A percentile compares a stretch with the other conserved stretches of the same genome.
These are phyloP conservation scores for Xanthorhoe designata DNA, from an alignment of 2,888 invertebrate genomes.

Conservation along the genomic window DNA sequence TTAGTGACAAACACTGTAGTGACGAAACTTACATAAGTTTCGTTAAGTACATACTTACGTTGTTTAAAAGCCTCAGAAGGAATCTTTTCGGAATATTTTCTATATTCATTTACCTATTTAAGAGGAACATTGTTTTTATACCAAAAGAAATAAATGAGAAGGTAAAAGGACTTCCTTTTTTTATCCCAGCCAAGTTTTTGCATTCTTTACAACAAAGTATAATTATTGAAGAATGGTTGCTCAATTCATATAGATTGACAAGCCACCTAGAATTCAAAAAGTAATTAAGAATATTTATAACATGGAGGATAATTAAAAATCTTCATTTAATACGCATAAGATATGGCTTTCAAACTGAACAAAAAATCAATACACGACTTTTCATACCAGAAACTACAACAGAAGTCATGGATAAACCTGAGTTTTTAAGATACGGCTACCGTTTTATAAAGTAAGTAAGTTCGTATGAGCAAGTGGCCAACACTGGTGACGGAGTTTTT, in stretches of 20 bases:
- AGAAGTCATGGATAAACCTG: slow-evolving; percentile 8
- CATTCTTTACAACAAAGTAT: neutral
- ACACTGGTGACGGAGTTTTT: too few relatives aligned
- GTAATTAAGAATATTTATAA: slow-evolving; percentile 5
- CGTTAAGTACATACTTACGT: too few relatives aligned
- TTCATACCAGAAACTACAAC: slow-evolving; percentile 18
- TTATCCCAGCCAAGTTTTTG: too few relatives aligned
- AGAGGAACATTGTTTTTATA: too few relatives aligned
- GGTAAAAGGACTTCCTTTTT: too few relatives aligned
- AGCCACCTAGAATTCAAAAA: slow-evolving; percentile 1
- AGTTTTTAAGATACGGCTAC: neutral
- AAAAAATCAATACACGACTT: slow-evolving; percentile 24
- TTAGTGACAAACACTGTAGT: too few relatives aligned
- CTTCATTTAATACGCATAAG: slow-evolving; percentile 15
- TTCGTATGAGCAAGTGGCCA: too few relatives aligned
- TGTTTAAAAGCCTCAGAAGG: too few relatives aligned
- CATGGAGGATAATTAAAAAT: slow-evolving; percentile 13
- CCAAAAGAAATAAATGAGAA: too few relatives aligned
- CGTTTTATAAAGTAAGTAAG: neutral
- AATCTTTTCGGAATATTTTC: too few relatives aligned
- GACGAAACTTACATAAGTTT: too few relatives aligned
- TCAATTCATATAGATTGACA: neutral
- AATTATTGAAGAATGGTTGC: neutral
- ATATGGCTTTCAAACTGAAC: slow-evolving; percentile 7
- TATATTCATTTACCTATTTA: too few relatives aligned